A percentile compares a stretch with the other conserved stretches of the same genome.
These are phyloP conservation scores for Lagodon rhomboides DNA, from an alignment of 2,797 vertebrate species.

Conservation along the genomic window DNA sequence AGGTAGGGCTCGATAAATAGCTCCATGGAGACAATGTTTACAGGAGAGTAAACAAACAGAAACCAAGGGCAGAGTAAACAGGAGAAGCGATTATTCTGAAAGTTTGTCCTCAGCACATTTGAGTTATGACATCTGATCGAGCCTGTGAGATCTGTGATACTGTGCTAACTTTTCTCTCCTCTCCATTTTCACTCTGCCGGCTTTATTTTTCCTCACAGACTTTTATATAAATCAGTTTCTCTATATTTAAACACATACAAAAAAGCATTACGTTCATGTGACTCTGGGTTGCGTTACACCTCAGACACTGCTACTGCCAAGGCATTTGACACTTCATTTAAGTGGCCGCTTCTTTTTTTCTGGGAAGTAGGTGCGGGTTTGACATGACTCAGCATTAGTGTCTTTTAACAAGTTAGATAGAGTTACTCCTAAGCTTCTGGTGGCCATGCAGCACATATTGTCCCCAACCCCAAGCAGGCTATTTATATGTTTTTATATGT, in stretches of 20 bases:
- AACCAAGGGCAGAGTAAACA: conserved; percentile 47
- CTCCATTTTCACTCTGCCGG: conserved; percentile 65
- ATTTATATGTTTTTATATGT: conserved; percentile 22
- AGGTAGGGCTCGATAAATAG: conserved; percentile 4
- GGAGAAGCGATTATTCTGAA: conserved; percentile 43
- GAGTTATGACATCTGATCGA: conserved; percentile 34
- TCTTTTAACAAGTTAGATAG: conserved; percentile 58
- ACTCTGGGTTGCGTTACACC: conserved; percentile 63
- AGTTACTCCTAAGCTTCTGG: conserved; percentile 40
- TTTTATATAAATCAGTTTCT: conserved; percentile 68
- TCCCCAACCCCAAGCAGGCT: not conserved
- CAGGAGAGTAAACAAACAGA: conserved; percentile 28
- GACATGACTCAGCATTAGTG: conserved; percentile 38
- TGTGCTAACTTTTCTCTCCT: conserved; percentile 59
- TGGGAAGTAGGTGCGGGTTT: conserved; percentile 37
- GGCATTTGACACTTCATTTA: conserved; percentile 58
- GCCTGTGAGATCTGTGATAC: conserved; percentile 62
- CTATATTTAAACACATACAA: conserved; percentile 78
- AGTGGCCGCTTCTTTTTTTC: conserved; percentile 57
- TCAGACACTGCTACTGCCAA: not conserved
- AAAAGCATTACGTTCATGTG: conserved; percentile 68
- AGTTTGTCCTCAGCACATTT: conserved; percentile 59
- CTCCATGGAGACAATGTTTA: conserved; percentile 55
- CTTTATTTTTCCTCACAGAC: conserved; percentile 51
- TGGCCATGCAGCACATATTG: conserved; percentile 22